Evolutionary conservation across 1,140 invertebrate species (phyloP).

Genomic region (Drosophila bipectinata): DNA sequence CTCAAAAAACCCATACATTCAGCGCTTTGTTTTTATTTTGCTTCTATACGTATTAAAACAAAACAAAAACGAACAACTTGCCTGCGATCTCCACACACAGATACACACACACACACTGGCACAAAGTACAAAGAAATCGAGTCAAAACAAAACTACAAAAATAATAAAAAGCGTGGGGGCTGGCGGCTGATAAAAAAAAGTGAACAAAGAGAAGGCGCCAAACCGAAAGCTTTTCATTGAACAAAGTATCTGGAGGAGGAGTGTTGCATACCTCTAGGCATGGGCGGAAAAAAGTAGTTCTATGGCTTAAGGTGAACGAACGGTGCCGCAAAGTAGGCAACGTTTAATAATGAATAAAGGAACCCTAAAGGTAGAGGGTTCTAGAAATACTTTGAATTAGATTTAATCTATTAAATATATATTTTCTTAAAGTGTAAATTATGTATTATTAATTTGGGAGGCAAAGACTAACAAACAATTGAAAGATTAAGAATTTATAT

Average conservation of each 20-base stretch:
- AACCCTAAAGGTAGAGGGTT: not conserved
- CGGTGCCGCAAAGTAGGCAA: constrained; percentile 28
- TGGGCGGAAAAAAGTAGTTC: not conserved
- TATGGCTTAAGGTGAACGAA: constrained; percentile 29
- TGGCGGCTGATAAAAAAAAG: constrained; percentile 23
- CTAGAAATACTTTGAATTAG: not conserved
- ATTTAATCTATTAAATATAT: not conserved
- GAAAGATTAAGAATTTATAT: not conserved
- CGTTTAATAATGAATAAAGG: not conserved
- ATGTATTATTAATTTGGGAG: too few species aligned
- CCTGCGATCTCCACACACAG: constrained; percentile 27
- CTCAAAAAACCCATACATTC: constrained; percentile 61
- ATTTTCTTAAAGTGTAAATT: not conserved
- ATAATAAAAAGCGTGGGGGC: constrained; percentile 27
- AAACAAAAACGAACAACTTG: constrained; percentile 41
- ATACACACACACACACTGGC: constrained; percentile 21
- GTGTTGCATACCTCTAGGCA: constrained; percentile 21
- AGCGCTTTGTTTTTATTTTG: constrained; percentile 59
- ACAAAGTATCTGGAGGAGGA: not conserved
- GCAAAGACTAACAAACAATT: not conserved
- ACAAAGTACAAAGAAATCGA: constrained; percentile 43
- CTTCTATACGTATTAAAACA: constrained; percentile 18
- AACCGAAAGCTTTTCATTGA: constrained; percentile 35
- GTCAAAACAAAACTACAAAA: constrained; percentile 77
- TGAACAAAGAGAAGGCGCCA: constrained; percentile 27